Evolutionary conservation across 2,888 invertebrate genomes (phyloP).

Genomic region (Limenitis camilla): DNA sequence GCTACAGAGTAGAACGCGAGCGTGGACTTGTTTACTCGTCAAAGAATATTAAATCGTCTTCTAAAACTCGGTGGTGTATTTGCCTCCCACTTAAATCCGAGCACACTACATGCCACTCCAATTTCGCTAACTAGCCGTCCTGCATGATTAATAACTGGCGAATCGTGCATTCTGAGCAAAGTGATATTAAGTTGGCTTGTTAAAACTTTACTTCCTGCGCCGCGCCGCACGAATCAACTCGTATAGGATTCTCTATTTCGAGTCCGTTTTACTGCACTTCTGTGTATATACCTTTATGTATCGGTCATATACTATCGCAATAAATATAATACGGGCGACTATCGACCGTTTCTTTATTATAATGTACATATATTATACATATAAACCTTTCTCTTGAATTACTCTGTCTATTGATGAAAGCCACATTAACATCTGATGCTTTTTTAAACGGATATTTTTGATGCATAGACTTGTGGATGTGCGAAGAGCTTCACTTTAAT

Average conservation of each 20-base stretch:
- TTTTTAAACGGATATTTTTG: too few relatives aligned
- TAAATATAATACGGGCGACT: too few relatives aligned
- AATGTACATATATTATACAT: too few relatives aligned
- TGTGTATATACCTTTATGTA: too few relatives aligned
- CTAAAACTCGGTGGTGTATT: slow-evolving; percentile 27
- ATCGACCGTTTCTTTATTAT: too few relatives aligned
- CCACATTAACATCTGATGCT: too few relatives aligned
- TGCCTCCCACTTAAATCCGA: slow-evolving; percentile 35
- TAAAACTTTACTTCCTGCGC: slow-evolving; percentile 66
- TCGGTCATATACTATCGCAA: too few relatives aligned
- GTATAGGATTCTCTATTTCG: slow-evolving; percentile 40
- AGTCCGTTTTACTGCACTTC: too few relatives aligned
- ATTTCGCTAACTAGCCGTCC: slow-evolving; percentile 67
- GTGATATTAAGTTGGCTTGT: slow-evolving; percentile 75
- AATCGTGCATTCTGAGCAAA: slow-evolving; percentile 67
- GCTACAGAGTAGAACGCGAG: slow-evolving; percentile 23
- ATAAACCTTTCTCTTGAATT: too few relatives aligned
- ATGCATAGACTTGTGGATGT: too few relatives aligned
- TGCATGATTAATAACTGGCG: slow-evolving; percentile 71
- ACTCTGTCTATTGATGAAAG: too few relatives aligned
- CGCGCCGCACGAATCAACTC: slow-evolving; percentile 57
- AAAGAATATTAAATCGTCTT: slow-evolving; percentile 37
- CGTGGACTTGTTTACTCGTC: slow-evolving; percentile 32
- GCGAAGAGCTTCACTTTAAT: too few relatives aligned
- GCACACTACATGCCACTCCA: slow-evolving; percentile 49